Evolutionary conservation across 2,113 vertebrate genomes (phyloP), one percentile per base, ranked within the genome.

Genomic region (Dryoscopus gambensis): DNA sequence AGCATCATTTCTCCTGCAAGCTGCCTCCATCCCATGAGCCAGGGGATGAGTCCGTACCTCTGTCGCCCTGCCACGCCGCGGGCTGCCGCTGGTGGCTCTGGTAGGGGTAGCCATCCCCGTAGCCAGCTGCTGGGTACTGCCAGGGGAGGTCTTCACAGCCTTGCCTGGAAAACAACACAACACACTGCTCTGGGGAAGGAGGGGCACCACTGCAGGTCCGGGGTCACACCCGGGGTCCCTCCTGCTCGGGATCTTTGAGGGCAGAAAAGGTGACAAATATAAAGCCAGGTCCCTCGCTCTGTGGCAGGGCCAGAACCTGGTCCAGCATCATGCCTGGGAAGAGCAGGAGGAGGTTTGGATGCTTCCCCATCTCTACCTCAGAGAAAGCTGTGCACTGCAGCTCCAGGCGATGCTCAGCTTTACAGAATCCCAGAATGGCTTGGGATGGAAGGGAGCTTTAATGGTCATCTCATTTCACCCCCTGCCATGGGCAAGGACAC

Each of bases 11-110:
- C 53, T 56, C 22, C 31, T 50, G 30, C n/a, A 21, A 79, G 71
- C 39, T 53, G 39, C 68, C 76, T 69, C 40, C 24, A 30, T 11
- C 15, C 37, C 33, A 50, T 52, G 62, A 31, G 11, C 30, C 33
- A 52, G 56, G 65, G 40, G 40, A 59, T 6, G 15, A 49, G 18
- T 44, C 40, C 56, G 2, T 97, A 98, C 98, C 97, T 98, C 95
- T 97, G 67, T 96, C 95, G n/a, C 55, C 67, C 44, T 56, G 95
- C 67, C 78, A 71, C 6, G 35, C 25, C 78, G 69, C 86, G 0
- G 74, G 90, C 49, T 84, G 91, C 89, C 97, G 24, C 17, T 40
- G 96, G 57, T 93, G 87, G 40, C 59, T 56, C 60, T 89, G 89
- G 50, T 96, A 96, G 24, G 62, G 11, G 15, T 95, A 92, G 21